Percentiles rank a stretch among this genome's conserved stretches.
Evolutionary conservation across 1,140 invertebrate species (phyloP).

Genomic region (Microplitis mediator): DNA sequence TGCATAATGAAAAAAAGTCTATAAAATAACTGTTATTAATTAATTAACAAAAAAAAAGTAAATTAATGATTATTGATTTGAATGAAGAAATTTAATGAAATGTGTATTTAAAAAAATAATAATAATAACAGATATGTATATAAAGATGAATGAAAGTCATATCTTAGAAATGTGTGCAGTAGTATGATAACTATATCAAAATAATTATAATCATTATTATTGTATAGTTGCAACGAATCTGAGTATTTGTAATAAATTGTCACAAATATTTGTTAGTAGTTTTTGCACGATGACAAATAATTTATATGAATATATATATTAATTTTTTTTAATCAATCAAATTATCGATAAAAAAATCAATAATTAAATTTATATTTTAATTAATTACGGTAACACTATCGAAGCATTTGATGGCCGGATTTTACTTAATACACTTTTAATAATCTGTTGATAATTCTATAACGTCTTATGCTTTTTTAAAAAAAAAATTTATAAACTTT

Average conservation of each 20-base stretch:
- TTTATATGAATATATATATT: neutral
- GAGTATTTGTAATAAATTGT: neutral
- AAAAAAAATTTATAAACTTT: too few species aligned
- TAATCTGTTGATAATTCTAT: neutral
- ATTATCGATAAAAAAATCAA: too few species aligned
- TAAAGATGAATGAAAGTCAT: conserved; percentile 31
- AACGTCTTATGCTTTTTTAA: too few species aligned
- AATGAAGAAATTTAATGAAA: conserved; percentile 17
- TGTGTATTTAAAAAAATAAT: conserved; percentile 13
- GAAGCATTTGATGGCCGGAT: conserved; percentile 44
- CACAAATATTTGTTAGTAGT: neutral
- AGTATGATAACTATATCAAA: neutral
- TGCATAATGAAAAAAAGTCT: neutral
- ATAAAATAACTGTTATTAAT: conserved; percentile 25
- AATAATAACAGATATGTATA: neutral
- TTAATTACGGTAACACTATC: neutral
- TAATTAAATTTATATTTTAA: too few species aligned
- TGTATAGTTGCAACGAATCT: conserved; percentile 36
- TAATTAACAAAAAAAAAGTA: conserved; percentile 11
- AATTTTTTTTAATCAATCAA: too few species aligned
- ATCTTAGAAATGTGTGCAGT: conserved; percentile 14
- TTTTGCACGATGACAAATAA: too few species aligned
- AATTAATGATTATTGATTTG: neutral
- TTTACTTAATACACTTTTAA: conserved; percentile 45
- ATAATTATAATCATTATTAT: conserved; percentile 14